phyloP scores from a whole-genome alignment of 1,140 invertebrate species.

The Branchinecta lindahli region DNA sequence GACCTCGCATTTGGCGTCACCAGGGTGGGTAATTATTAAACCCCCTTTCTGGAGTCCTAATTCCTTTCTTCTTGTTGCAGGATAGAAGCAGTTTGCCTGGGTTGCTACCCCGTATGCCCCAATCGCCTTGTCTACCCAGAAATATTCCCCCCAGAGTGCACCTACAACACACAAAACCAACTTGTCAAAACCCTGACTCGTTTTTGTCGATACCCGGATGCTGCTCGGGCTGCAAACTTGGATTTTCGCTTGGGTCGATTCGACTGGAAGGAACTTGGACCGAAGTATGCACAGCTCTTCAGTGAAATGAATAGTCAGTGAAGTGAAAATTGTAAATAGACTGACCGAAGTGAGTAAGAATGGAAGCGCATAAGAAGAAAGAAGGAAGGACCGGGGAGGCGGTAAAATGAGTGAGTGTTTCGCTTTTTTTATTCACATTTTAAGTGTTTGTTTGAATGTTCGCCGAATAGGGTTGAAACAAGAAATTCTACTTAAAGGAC shows the following conservation, averaged over 20 bases:
- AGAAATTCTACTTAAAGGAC: no score
- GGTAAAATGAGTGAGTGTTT: no score
- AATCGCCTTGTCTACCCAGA: conserved; percentile 55
- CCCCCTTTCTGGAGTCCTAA: no score
- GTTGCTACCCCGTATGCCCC: conserved; percentile 51
- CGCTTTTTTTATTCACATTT: no score
- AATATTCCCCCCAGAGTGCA: conserved; percentile 45
- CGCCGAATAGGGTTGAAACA: no score
- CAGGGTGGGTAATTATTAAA: no score
- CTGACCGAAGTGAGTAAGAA: no score
- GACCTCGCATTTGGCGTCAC: no score
- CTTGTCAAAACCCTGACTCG: conserved; percentile 37
- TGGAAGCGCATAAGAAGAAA: no score
- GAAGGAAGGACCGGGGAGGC: no score
- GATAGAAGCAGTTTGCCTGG: conserved; percentile 48
- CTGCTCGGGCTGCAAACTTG: neutral
- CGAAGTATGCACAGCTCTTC: neutral
- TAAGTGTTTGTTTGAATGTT: no score
- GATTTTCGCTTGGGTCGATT: neutral
- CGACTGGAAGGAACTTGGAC: neutral
- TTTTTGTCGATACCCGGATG: conserved; percentile 25
- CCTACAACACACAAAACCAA: conserved; percentile 41
- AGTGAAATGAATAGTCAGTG: neutral
- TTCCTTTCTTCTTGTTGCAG: conserved; percentile 29
- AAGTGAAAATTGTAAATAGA: no score